Evolutionary conservation across 1,140 invertebrate species (phyloP).

Genomic region (Ooceraea biroi): DNA sequence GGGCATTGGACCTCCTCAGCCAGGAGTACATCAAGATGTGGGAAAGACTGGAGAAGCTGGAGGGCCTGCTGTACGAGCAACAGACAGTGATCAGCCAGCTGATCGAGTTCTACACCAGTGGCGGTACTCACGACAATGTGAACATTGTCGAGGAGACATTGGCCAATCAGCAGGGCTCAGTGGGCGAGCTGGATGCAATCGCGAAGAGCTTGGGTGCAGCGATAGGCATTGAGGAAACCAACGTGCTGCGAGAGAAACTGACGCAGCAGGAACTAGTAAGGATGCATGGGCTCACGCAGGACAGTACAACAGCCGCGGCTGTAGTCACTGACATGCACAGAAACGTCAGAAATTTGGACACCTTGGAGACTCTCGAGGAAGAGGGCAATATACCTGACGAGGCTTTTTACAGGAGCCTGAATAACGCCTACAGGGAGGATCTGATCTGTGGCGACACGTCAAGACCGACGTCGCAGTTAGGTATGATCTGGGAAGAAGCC

Average conservation of each 20-base stretch:
- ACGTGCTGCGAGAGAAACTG: constrained; percentile 81
- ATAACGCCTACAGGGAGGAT: constrained; percentile 94
- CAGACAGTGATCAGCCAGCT: constrained; percentile 96
- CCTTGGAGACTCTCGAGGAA: constrained; percentile 85
- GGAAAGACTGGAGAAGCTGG: constrained; percentile 96
- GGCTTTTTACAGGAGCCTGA: constrained; percentile 95
- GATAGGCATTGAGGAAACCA: constrained; percentile 83
- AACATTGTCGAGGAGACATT: constrained; percentile 77
- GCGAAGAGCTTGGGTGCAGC: constrained; percentile 82
- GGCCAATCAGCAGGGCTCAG: constrained; percentile 77
- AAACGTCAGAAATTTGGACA: constrained; percentile 85
- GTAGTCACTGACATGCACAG: constrained; percentile 83
- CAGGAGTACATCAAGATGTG: constrained; percentile 98
- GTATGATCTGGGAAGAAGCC: constrained; percentile 93
- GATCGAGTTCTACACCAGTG: constrained; percentile 91
- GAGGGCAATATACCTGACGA: constrained; percentile 90
- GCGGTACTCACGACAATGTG: constrained; percentile 78
- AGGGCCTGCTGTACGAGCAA: constrained; percentile 95
- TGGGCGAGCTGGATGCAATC: constrained; percentile 82
- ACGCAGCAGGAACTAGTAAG: constrained; percentile 82
- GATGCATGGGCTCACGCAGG: constrained; percentile 82
- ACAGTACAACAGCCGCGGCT: constrained; percentile 80
- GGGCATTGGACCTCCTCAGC: constrained; percentile 95
- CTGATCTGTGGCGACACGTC: constrained; percentile 89
- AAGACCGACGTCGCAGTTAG: constrained; percentile 89